Evolutionary conservation across 1,140 invertebrate species (phyloP), one percentile per base, ranked within the genome.

Genomic region (Phymastichus coffea): DNA sequence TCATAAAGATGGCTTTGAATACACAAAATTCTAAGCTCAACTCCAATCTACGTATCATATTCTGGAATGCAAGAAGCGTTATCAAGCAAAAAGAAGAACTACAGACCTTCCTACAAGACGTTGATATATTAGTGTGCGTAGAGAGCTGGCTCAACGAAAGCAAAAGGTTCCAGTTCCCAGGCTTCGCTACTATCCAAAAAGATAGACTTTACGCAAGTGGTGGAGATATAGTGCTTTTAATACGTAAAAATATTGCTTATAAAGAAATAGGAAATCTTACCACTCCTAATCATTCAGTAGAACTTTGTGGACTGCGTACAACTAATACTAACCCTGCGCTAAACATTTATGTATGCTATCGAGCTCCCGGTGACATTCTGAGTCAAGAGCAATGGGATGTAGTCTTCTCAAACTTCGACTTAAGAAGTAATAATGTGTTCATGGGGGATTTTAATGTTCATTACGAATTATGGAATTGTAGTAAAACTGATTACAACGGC

Each of bases 91-190:
- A 41, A 12, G 30, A 49, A 15, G 23, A 53, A 25, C 51, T 53
- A 3, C 17, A 9, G 0, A 37, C 3, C 4, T 12, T 53, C 2
- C 12, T 41, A 35, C 14, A 15, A 2, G 9, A 53, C n/a, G 2
- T 30, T 25, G 41, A 55, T 23, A 55, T 55, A 20, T 44, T 55
- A 44, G 53, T n/a, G n/a, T n/a, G n/a, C n/a, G n/a, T n/a, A n/a
- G n/a, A n/a, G n/a, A n/a, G n/a, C n/a, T n/a, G n/a, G 53, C 41
- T 55, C 3, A 43, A 7, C 22, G 23, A 41, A 22, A 33, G n/a
- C n/a, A n/a, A 33, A 17, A 30, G 38, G 3, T 14, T 26, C 44
- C 14, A 33, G 15, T 44, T 33, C 15, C 6, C 40, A 1, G 53
- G 53, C 7, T 55, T 43, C 40, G 19, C 10, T 1, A 44, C 41